Evolutionary conservation across 2,113 vertebrate genomes (phyloP).

Genomic region (Hirundichthys speculiger): DNA sequence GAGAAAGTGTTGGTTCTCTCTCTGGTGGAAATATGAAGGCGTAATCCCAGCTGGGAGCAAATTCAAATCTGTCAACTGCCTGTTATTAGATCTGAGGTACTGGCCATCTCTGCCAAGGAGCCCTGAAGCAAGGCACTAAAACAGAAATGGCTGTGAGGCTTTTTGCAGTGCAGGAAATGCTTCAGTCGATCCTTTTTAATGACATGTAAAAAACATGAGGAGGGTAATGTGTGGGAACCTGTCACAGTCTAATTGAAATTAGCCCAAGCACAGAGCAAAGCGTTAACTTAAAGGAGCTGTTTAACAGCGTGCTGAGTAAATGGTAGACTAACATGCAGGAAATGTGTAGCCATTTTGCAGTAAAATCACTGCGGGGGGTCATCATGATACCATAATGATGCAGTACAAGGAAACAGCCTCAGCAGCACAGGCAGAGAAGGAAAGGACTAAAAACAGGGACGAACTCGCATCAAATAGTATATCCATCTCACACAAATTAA

Average conservation of each 20-base stretch:
- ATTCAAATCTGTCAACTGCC: no score
- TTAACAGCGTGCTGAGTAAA: slow-evolving; percentile 23
- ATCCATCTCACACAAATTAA: not conserved
- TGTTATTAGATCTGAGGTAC: no score
- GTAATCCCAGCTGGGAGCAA: no score
- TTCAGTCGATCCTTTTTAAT: not conserved
- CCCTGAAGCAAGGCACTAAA: no score
- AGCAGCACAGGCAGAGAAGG: not conserved
- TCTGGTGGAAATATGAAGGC: no score
- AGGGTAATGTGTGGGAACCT: slow-evolving; percentile 3
- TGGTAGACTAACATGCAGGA: not conserved
- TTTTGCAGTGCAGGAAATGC: slow-evolving; percentile 28
- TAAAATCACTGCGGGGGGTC: slow-evolving; percentile 21
- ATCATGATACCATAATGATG: slow-evolving; percentile 3
- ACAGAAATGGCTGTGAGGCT: no score
- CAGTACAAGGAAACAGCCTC: slow-evolving; percentile 24
- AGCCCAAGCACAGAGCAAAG: slow-evolving; percentile 29
- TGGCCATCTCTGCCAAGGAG: no score
- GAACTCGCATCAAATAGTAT: not conserved
- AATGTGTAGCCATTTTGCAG: slow-evolving; percentile 40
- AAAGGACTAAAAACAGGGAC: not conserved
- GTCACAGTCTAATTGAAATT: slow-evolving; percentile 37
- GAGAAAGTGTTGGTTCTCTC: no score
- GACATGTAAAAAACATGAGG: no score
- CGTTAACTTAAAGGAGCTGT: not conserved